Conservation (phyloP, 2,888 invertebrate genomes). For the Atherix ibis region DNA sequence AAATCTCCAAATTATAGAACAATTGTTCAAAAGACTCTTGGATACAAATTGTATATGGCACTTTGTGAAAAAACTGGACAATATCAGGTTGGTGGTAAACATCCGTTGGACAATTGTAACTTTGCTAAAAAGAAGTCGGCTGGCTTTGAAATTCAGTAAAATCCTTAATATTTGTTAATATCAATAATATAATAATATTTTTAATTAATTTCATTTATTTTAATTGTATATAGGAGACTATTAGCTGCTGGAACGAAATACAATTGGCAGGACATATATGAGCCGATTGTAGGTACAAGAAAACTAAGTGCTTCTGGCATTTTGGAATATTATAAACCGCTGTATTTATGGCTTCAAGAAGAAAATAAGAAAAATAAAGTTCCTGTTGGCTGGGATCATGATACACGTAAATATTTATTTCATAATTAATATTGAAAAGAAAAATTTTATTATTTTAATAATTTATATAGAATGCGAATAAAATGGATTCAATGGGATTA, state of each 20-base stretch:
- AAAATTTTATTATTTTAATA: too few species aligned
- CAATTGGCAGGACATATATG: slow-evolving; percentile 71
- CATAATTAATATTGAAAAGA: too few species aligned
- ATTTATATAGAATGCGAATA: too few species aligned
- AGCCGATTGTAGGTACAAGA: slow-evolving; percentile 57
- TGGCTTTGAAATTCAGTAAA: slow-evolving; percentile 45
- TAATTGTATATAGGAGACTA: slow-evolving; percentile 39
- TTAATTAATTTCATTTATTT: neutral
- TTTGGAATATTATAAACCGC: slow-evolving; percentile 63
- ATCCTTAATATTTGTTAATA: neutral
- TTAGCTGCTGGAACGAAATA: slow-evolving; percentile 52
- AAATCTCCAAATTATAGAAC: slow-evolving; percentile 38
- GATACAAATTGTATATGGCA: slow-evolving; percentile 56
- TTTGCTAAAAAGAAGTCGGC: slow-evolving; percentile 63
- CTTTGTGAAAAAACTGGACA: slow-evolving; percentile 61
- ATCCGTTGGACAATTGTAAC: slow-evolving; percentile 70
- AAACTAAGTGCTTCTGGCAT: slow-evolving; percentile 59
- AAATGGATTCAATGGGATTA: too few species aligned
- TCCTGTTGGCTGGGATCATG: slow-evolving; percentile 44
- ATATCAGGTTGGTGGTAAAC: too few species aligned
- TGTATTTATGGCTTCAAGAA: slow-evolving; percentile 54
- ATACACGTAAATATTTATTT: too few species aligned
- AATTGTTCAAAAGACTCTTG: slow-evolving; percentile 55
- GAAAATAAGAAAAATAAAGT: slow-evolving; percentile 52
- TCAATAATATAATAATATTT: neutral